Evolutionary conservation across 2,113 vertebrate genomes (phyloP).

Genomic region (Tachysurus vachellii): DNA sequence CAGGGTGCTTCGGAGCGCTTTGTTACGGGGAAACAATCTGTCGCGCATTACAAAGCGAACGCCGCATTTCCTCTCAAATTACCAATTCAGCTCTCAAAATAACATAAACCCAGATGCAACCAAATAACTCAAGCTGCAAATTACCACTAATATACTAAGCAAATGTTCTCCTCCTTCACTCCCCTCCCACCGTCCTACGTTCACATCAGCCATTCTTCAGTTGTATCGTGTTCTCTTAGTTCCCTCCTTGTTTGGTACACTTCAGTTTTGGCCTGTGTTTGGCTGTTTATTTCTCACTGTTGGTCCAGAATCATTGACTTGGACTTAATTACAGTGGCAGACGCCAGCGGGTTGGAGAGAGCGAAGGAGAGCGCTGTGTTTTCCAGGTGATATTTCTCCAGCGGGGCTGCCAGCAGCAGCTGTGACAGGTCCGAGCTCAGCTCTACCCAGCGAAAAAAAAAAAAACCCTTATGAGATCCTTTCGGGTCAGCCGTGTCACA

Average conservation of each 20-base stretch:
- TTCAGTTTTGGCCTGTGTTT: conserved; percentile 67
- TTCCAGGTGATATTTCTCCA: conserved; percentile 99
- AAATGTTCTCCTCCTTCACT: conserved; percentile 17
- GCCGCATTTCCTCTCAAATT: conserved; percentile 74
- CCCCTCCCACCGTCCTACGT: not conserved
- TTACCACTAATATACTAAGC: conserved; percentile 59
- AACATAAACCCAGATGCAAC: conserved; percentile 61
- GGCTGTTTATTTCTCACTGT: conserved; percentile 89
- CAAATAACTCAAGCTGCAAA: conserved; percentile 52
- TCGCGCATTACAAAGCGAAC: conserved; percentile 75
- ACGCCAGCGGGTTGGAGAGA: conserved; percentile 95
- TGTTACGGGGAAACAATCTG: conserved; percentile 79
- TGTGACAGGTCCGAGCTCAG: conserved; percentile 95
- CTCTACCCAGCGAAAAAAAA: conserved; percentile 66
- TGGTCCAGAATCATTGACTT: conserved; percentile 98
- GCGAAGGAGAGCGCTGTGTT: conserved; percentile 93
- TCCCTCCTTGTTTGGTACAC: conserved; percentile 61
- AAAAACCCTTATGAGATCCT: conserved; percentile 95
- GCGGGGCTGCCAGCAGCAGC: conserved; percentile 96
- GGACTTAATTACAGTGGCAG: conserved; percentile 99
- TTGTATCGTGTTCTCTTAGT: conserved; percentile 24
- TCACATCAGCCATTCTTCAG: conserved; percentile 19
- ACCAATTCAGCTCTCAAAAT: conserved; percentile 67
- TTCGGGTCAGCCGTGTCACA: conserved; percentile 99
- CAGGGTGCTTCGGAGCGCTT: conserved; percentile 76